Percentiles rank a stretch among this genome's conserved stretches.
These are phyloP conservation scores for Brachyalestes nurse DNA, from an alignment of 2,797 vertebrate genomes.

Conservation along the genomic window DNA sequence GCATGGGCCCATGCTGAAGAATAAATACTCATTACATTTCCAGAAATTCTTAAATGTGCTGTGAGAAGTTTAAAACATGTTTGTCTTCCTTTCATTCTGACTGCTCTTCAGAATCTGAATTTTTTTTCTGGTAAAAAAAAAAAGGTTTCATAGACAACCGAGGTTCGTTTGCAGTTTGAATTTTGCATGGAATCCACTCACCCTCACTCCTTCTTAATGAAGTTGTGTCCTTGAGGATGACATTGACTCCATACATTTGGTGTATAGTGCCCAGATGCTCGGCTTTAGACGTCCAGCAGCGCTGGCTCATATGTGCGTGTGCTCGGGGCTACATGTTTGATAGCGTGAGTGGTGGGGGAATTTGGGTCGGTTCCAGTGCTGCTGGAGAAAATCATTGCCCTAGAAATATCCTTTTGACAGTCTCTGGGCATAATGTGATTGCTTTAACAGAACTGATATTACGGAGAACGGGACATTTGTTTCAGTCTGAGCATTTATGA, in stretches of 20 bases:
- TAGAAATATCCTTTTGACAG: conserved; percentile 8
- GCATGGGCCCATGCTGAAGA: background rate
- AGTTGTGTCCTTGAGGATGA: conserved; percentile 73
- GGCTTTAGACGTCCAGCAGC: conserved; percentile 49
- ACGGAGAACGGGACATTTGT: background rate
- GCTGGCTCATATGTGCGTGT: conserved; percentile 15
- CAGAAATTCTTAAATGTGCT: background rate
- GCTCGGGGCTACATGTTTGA: conserved; percentile 29
- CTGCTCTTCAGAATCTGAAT: background rate
- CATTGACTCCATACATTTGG: conserved; percentile 69
- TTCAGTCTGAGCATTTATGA: background rate
- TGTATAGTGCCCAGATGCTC: conserved; percentile 50
- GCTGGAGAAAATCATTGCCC: conserved; percentile 1
- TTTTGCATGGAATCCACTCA: conserved; percentile 40
- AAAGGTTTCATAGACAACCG: conserved; percentile 27
- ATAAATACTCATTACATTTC: background rate
- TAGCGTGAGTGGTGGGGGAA: background rate
- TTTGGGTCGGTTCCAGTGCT: background rate
- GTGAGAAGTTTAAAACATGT: background rate
- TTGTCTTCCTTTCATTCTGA: background rate
- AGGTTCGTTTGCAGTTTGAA: conserved; percentile 43
- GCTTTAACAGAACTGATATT: background rate
- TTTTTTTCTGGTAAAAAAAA: background rate
- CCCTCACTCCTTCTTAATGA: conserved; percentile 60
- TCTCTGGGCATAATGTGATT: conserved; percentile 16